Percentiles rank a stretch among this genome's conserved stretches.
phyloP scores from a whole-genome alignment of 1,140 invertebrate genomes.

The Lysiphlebus fabarum region DNA sequence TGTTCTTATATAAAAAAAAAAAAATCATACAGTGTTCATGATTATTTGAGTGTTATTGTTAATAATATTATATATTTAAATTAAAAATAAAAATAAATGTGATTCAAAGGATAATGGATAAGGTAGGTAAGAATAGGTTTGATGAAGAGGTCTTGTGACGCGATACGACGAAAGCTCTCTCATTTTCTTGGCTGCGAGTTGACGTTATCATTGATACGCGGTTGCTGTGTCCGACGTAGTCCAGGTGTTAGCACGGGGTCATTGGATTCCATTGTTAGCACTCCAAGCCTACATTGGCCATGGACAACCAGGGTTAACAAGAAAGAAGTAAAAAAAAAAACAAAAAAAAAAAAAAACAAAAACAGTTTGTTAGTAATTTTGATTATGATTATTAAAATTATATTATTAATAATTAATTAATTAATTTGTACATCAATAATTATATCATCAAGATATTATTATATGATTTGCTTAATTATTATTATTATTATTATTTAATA shows the following conservation, averaged over 20 bases:
- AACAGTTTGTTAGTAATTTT: slow-evolving; percentile 60
- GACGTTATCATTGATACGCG: slow-evolving; percentile 45
- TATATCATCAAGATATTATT: slow-evolving; percentile 46
- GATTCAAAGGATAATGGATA: slow-evolving; percentile 28
- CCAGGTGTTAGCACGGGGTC: slow-evolving; percentile 57
- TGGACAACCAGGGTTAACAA: slow-evolving; percentile 62
- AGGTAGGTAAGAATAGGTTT: slow-evolving; percentile 52
- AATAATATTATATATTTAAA: background rate
- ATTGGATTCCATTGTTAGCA: slow-evolving; percentile 63
- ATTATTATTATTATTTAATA: slow-evolving; percentile 43
- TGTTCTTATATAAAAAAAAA: background rate
- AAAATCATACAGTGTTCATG: background rate
- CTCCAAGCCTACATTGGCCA: slow-evolving; percentile 65
- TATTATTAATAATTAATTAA: slow-evolving; percentile 30
- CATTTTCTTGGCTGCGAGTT: slow-evolving; percentile 39
- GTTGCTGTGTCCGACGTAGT: slow-evolving; percentile 55
- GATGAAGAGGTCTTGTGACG: slow-evolving; percentile 54
- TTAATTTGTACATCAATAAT: slow-evolving; percentile 34
- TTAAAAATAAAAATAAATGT: slow-evolving; percentile 13
- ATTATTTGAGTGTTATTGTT: background rate
- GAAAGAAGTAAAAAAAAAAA: slow-evolving; percentile 55
- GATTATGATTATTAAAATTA: slow-evolving; percentile 47
- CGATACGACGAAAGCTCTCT: slow-evolving; percentile 53
- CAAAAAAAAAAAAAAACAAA: slow-evolving; percentile 53
- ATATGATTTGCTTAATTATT: slow-evolving; percentile 45